phyloP scores from a whole-genome alignment of 2,888 invertebrate genomes.

The Limenitis camilla region DNA sequence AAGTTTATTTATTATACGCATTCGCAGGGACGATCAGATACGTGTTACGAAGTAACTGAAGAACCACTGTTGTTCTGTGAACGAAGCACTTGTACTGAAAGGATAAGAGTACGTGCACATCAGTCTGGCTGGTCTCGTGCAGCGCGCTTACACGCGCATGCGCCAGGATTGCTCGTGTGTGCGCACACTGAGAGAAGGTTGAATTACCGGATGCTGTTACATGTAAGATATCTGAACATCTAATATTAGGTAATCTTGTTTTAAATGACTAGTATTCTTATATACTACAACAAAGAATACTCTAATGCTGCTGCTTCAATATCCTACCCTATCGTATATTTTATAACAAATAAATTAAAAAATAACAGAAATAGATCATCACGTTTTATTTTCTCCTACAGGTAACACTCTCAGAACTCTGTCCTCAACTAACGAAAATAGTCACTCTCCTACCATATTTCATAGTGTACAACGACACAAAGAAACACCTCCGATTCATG shows the following conservation, averaged over 20 bases:
- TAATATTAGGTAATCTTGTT: too few relatives aligned
- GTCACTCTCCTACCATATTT: constrained; percentile 87
- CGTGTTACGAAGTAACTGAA: constrained; percentile 70
- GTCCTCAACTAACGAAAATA: constrained; percentile 84
- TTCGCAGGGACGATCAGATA: constrained; percentile 78
- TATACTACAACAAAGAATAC: too few relatives aligned
- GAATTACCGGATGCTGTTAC: constrained; percentile 82
- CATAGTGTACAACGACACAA: constrained; percentile 82
- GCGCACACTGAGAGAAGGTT: constrained; percentile 81
- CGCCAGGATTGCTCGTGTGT: constrained; percentile 83
- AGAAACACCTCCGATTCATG: constrained; percentile 80
- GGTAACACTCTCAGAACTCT: constrained; percentile 80
- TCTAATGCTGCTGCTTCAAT: background rate
- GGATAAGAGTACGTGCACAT: constrained; percentile 71
- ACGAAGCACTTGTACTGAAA: constrained; percentile 40
- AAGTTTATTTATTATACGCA: too few relatives aligned
- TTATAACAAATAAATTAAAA: background rate
- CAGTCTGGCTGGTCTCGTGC: constrained; percentile 79
- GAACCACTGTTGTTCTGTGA: constrained; percentile 79
- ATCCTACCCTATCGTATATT: background rate
- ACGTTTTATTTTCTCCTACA: constrained; percentile 49
- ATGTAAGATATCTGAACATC: constrained; percentile 52
- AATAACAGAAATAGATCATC: background rate
- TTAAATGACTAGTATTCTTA: too few relatives aligned
- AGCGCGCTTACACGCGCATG: constrained; percentile 80